Percentiles rank a stretch among this genome's conserved stretches.
These are phyloP conservation scores for Lutraria lutraria DNA, from an alignment of 2,888 invertebrate genomes.

Conservation along the genomic window DNA sequence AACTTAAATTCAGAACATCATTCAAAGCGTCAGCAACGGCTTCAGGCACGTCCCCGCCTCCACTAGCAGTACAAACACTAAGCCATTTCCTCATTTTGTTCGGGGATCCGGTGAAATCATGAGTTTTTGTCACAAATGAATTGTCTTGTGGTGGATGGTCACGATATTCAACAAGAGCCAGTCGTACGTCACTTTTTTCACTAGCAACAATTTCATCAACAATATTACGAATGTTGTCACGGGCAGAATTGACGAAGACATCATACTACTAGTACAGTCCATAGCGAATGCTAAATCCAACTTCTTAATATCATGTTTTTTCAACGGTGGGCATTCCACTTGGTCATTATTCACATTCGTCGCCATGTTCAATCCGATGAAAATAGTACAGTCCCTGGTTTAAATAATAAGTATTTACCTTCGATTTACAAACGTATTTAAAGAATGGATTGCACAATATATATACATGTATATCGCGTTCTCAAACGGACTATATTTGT, in stretches of 20 bases:
- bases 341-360: not conserved
- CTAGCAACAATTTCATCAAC: conserved; percentile 82
- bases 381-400: not conserved
- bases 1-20: conserved; percentile 80
- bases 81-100: conserved; percentile 81
- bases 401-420: not conserved
- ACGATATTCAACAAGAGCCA: conserved; percentile 84
- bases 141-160: conserved; percentile 84
- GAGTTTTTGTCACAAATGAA: conserved; percentile 79
- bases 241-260: conserved; percentile 79
- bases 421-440: not conserved
- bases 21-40: conserved; percentile 84
- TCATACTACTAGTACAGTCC: conserved; percentile 85
- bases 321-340: conserved; percentile 66
- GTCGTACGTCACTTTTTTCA: conserved; percentile 81
- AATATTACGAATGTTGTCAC: conserved; percentile 81
- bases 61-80: conserved; percentile 76
- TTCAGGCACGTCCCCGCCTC: conserved; percentile 84
- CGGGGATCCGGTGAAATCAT: conserved; percentile 82
- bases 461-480: too few species aligned
- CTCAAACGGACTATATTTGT: not conserved
- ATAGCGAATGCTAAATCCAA: conserved; percentile 84
- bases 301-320: conserved; percentile 76
- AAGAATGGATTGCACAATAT: not conserved
- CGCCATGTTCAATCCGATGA: conserved; percentile 29